A percentile compares a stretch with the other conserved stretches of the same genome.
phyloP scores from a whole-genome alignment of 2,113 vertebrate genomes.

The Etia nguti region DNA sequence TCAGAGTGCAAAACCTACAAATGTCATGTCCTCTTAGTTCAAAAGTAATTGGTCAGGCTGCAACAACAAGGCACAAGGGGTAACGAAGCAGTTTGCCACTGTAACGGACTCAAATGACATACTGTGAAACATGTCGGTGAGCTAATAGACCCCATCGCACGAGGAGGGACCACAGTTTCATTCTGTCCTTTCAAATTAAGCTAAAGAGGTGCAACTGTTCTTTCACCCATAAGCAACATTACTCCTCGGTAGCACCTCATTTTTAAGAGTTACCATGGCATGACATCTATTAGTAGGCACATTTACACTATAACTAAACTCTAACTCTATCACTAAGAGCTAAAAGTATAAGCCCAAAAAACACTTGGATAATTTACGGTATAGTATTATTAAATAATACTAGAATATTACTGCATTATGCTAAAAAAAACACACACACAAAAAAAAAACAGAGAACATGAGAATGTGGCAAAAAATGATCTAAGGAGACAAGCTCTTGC shows the following conservation, averaged over 20 bases:
- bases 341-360: not conserved
- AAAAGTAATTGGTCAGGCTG: constrained; percentile 91
- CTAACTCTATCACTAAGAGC: not conserved
- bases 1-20: constrained; percentile 83
- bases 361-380: not conserved
- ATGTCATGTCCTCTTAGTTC: constrained; percentile 96
- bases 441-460: not conserved
- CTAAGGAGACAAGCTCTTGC: not conserved
- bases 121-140: constrained; percentile 61
- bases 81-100: constrained; percentile 70
- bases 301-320: not conserved
- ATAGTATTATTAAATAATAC: not conserved
- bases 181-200: constrained; percentile 51
- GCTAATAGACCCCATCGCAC: constrained; percentile 68
- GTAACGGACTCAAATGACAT: constrained; percentile 73
- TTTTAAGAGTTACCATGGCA: not conserved
- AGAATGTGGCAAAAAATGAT: not conserved
- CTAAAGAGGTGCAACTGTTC: not conserved
- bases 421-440: not conserved
- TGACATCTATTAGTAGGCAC: not conserved
- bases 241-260: not conserved
- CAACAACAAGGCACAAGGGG: constrained; percentile 64
- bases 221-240: not conserved
- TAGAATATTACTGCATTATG: not conserved
- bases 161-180: constrained; percentile 42